Evolutionary conservation across 2,888 invertebrate genomes (phyloP).

Genomic region (Kryphioiulus occultus): DNA sequence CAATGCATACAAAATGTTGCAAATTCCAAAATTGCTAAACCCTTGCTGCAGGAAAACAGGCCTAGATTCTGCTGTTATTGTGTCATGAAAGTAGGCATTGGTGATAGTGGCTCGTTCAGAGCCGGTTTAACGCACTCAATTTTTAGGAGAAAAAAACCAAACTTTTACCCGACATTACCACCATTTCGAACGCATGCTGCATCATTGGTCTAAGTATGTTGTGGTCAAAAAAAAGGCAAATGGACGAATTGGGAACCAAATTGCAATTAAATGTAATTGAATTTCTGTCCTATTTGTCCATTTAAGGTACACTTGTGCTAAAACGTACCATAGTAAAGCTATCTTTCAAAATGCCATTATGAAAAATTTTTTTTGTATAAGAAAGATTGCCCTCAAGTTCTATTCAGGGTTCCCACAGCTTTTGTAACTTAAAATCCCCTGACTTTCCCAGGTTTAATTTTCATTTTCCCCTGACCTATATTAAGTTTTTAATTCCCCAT

Average conservation of each 20-base stretch:
- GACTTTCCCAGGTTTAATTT: too few species aligned
- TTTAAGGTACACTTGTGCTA: background rate
- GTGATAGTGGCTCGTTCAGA: conserved; percentile 1
- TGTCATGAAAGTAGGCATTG: conserved; percentile 37
- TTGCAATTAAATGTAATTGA: background rate
- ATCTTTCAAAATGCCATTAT: too few species aligned
- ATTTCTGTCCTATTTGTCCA: conserved; percentile 1
- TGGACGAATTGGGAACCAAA: background rate
- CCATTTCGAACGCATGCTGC: background rate
- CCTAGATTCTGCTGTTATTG: background rate
- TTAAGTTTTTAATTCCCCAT: too few species aligned
- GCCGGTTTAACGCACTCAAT: conserved; percentile 39
- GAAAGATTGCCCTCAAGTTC: too few species aligned
- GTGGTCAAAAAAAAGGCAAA: background rate
- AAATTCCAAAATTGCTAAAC: background rate
- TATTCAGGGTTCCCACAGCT: too few species aligned
- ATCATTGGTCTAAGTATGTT: background rate
- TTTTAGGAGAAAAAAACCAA: background rate
- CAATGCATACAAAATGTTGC: background rate
- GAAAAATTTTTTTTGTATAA: too few species aligned
- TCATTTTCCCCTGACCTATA: too few species aligned
- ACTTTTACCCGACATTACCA: background rate
- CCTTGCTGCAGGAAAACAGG: background rate
- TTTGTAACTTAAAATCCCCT: too few species aligned
- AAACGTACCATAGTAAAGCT: background rate